Evolutionary conservation across 2,113 vertebrate species (phyloP).

Genomic region (Oceanodroma tethys): DNA sequence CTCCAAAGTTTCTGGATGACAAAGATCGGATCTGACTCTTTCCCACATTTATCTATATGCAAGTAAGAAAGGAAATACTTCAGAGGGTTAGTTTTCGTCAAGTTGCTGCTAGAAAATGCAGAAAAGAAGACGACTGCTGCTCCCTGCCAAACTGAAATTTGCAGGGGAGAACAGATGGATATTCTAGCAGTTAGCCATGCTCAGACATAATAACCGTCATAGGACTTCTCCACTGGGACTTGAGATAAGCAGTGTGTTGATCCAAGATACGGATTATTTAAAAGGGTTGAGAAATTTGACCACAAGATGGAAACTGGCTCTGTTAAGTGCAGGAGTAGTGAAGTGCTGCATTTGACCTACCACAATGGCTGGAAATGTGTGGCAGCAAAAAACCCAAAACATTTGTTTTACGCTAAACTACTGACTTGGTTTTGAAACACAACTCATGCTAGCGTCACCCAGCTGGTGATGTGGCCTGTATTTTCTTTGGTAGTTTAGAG

Average conservation of each 20-base stretch:
- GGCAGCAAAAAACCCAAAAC: neutral
- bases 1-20: neutral
- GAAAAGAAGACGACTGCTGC: neutral
- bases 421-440: neutral
- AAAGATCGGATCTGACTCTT: neutral
- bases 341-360: neutral
- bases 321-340: neutral
- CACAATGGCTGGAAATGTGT: neutral
- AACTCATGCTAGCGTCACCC: neutral
- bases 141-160: neutral
- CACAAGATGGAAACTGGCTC: conserved; percentile 1
- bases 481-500: neutral
- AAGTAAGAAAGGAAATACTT: neutral
- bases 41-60: neutral
- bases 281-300: conserved; percentile 13
- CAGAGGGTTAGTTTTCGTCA: neutral
- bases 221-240: conserved; percentile 13
- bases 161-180: neutral
- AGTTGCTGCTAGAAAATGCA: neutral
- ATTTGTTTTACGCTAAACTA: neutral
- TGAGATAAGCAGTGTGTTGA: conserved; percentile 39
- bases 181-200: neutral
- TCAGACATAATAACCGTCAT: neutral
- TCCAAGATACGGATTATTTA: conserved; percentile 22
- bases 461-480: neutral